phyloP scores from a whole-genome alignment of 2,797 vertebrate genomes.

The Monodelphis domestica region DNA sequence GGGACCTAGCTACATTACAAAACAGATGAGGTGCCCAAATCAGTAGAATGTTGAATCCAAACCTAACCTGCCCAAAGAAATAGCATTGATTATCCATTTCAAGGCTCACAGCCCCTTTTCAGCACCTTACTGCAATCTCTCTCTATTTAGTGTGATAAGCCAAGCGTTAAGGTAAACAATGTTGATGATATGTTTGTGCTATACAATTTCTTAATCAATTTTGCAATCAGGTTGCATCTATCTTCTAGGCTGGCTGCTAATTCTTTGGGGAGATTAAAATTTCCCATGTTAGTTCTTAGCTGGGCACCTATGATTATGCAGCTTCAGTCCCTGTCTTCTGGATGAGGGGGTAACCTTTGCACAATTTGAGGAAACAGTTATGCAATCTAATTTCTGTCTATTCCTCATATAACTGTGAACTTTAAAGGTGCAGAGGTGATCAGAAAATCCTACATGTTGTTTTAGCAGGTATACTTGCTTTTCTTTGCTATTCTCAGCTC shows the following conservation, averaged over 20 bases:
- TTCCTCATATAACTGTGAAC: slow-evolving; percentile 42
- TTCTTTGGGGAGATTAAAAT: slow-evolving; percentile 37
- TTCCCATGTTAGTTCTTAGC: slow-evolving; percentile 15
- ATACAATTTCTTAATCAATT: slow-evolving; percentile 1
- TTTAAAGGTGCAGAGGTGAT: slow-evolving; percentile 60
- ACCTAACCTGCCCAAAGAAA: slow-evolving; percentile 37
- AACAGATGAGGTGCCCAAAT: background rate
- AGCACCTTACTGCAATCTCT: slow-evolving; percentile 37
- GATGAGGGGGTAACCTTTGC: slow-evolving; percentile 73
- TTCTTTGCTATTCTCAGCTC: slow-evolving; percentile 63
- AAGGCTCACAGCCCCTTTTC: slow-evolving; percentile 36
- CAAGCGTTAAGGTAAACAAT: slow-evolving; percentile 37
- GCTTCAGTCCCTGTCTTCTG: slow-evolving; percentile 48
- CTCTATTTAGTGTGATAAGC: slow-evolving; percentile 50
- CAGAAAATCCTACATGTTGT: slow-evolving; percentile 55
- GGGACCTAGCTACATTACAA: background rate
- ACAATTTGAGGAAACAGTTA: slow-evolving; percentile 65
- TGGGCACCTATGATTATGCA: slow-evolving; percentile 30
- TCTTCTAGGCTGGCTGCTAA: slow-evolving; percentile 15
- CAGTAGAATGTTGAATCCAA: background rate
- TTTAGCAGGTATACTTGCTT: slow-evolving; percentile 59
- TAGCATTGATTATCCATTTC: slow-evolving; percentile 1
- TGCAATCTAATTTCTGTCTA: slow-evolving; percentile 47
- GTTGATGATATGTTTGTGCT: slow-evolving; percentile 29
- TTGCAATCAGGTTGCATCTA: slow-evolving; percentile 35